These are phyloP conservation scores for Dendrophyllia cribrosa DNA, from an alignment of 64 coral and sea anemone species.

Conservation along the genomic window DNA sequence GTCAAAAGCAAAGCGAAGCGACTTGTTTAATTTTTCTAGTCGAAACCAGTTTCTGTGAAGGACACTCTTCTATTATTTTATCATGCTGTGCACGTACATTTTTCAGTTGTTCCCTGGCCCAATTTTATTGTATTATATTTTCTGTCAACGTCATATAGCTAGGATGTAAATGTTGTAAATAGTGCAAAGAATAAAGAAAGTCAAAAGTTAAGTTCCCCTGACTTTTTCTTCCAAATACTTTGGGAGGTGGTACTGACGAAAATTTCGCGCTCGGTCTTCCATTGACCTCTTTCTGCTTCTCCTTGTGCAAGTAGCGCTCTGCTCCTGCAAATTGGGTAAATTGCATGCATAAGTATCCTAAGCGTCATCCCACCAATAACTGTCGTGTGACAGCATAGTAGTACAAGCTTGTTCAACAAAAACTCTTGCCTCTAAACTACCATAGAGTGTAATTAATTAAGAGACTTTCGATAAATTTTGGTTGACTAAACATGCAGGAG, in stretches of 20 bases:
- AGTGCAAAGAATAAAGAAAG: neutral
- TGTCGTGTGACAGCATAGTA: neutral
- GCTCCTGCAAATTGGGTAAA: neutral
- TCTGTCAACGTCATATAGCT: neutral
- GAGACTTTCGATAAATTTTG: too few species aligned
- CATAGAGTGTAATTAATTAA: too few species aligned
- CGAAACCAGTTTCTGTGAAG: neutral
- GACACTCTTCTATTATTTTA: neutral
- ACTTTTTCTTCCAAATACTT: neutral
- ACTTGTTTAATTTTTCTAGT: constrained; percentile 4
- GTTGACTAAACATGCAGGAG: too few species aligned
- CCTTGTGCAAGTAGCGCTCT: neutral
- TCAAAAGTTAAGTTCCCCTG: constrained; percentile 1
- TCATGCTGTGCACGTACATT: too few species aligned
- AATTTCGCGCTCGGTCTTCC: neutral
- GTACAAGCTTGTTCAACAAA: neutral
- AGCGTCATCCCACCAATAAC: neutral
- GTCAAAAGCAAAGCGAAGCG: neutral
- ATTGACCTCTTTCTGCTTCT: constrained; percentile 8
- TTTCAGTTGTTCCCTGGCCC: too few species aligned
- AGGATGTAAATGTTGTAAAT: neutral
- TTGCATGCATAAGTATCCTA: constrained; percentile 9
- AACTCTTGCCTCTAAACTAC: neutral
- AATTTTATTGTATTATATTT: neutral
- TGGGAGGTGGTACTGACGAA: neutral